Evolutionary conservation across 2,888 invertebrate genomes (phyloP).

Genomic region (Apamea anceps): DNA sequence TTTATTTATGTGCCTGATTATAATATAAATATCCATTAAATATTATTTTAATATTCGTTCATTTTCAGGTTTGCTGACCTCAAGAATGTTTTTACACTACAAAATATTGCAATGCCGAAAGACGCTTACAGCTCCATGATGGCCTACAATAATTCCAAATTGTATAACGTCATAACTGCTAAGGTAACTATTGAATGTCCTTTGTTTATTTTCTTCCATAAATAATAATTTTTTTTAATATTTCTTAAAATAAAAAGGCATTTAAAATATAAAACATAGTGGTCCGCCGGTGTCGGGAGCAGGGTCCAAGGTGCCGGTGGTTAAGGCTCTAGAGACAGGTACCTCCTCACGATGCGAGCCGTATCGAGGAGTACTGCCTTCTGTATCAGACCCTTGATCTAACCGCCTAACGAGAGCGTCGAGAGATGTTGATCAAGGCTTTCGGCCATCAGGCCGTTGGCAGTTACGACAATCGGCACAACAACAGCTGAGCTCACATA

Average conservation of each 20-base stretch:
- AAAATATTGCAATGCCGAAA: constrained; percentile 92
- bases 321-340: no score
- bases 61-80: constrained; percentile 84
- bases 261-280: no score
- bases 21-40: background rate
- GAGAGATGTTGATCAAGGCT: background rate
- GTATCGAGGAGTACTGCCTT: background rate
- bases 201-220: background rate
- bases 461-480: background rate
- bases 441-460: background rate
- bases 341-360: no score
- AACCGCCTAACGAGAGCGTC: background rate
- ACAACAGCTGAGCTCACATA: background rate
- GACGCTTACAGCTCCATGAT: constrained; percentile 94
- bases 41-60: constrained; percentile 1
- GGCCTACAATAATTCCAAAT: constrained; percentile 97
- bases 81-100: constrained; percentile 89
- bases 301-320: no score
- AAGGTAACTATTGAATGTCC: constrained; percentile 89
- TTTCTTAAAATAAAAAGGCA: background rate
- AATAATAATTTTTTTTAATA: background rate
- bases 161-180: constrained; percentile 96
- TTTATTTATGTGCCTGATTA: background rate
- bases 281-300: no score
- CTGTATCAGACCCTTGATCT: background rate